A percentile compares a stretch with the other conserved stretches of the same genome.
Conservation (phyloP, 2,888 invertebrate species). For the Drosophila cyrtoloma region DNA sequence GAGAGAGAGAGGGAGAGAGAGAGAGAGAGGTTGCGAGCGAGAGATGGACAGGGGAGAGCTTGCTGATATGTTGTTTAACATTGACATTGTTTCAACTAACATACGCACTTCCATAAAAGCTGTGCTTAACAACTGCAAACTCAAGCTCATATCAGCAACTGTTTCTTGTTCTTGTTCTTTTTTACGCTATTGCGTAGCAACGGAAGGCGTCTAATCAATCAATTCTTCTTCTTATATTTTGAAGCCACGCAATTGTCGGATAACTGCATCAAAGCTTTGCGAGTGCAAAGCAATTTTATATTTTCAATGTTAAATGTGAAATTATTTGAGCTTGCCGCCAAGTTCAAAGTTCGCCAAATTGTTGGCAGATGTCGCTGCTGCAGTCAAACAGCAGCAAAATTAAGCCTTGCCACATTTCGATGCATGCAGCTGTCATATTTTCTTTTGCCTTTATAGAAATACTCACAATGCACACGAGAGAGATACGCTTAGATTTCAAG, state of each 20-base stretch:
- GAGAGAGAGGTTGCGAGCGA: background rate
- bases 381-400: conserved; percentile 25
- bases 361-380: conserved; percentile 7
- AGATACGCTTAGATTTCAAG: background rate
- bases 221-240: background rate
- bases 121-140: conserved; percentile 1
- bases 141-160: conserved; percentile 31
- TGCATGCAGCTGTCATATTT: conserved; percentile 46
- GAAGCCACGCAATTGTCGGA: background rate
- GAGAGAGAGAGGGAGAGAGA: background rate
- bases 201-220: background rate
- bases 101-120: background rate
- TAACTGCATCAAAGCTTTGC: conserved; percentile 49
- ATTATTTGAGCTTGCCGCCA: conserved; percentile 49
- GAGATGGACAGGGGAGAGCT: background rate
- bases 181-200: conserved; percentile 2
- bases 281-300: conserved; percentile 53
- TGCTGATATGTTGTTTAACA: conserved; percentile 19
- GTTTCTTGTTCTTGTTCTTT: conserved; percentile 2
- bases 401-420: conserved; percentile 18
- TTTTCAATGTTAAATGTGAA: conserved; percentile 11
- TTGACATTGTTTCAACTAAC: conserved; percentile 38
- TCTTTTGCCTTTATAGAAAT: background rate
- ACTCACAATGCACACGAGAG: background rate
- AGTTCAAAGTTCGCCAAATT: background rate